Base-by-base conservation (phyloP, 2,888 invertebrate species). In the Tholera decimalis region DNA sequence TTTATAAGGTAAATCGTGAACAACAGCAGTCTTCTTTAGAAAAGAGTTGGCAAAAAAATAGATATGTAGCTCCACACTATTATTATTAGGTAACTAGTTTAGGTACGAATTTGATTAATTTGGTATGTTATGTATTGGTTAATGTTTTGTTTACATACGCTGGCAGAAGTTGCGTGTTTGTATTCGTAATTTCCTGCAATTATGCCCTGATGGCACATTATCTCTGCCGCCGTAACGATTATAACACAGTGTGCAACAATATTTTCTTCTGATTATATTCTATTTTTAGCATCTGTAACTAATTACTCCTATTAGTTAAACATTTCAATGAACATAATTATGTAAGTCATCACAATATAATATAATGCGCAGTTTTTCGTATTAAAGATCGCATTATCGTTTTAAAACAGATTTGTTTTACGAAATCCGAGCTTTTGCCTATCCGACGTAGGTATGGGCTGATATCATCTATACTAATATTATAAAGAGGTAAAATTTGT, bases 121-220 rank as follows among this genome's bases (percentile, higher is more conserved):
- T 26, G 20, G 35, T 49, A 44, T 57, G 57, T 73, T 65, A 51
- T 37, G 35, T 51, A 55, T 50, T 51, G 56, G 20, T 26, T 26
- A 50, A n/a, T 20, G 39, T 59, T 61, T 60, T 76, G 58, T 70
- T 69, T 68, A 69, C 44, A 60, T 64, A 47, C 20, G 41, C 41
- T 33, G 18, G 46, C 46, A 47, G 39, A 58, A 57, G 44, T 51
- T 63, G 51, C 61, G 47, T 73, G 62, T 74, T 68, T 64, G 47
- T 59, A 57, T 66, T 65, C 47, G 64, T 67, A 59, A 50, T 80
- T 79, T 80, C 77, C 73, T 76, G 71, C 62, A 67, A 67, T 75
- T 66, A 69, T 49, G 30, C 33, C 33, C 18, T 54, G 62, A 78
- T 73, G 74, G 50, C 46, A 44, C 35, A 77, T 74, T 82, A 80